A percentile compares a stretch with the other conserved stretches of the same genome.
Evolutionary conservation across 2,797 vertebrate species (phyloP).

Genomic region (Tamandua tetradactyla): DNA sequence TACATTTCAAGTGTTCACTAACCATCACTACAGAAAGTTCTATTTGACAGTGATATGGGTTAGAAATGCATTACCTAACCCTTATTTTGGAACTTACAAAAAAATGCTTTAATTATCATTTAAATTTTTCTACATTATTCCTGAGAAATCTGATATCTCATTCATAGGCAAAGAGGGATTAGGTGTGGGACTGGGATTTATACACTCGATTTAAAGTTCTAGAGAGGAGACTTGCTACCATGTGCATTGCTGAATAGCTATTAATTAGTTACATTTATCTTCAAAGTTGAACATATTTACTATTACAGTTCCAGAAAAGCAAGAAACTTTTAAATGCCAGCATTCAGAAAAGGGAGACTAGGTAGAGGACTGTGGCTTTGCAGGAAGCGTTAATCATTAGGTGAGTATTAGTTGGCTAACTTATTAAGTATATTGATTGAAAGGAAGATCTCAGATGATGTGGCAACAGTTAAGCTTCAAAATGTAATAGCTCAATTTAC

Average conservation of each 20-base stretch:
- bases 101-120: not conserved
- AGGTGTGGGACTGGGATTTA: not conserved
- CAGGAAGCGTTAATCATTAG: not conserved
- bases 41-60: not conserved
- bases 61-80: not conserved
- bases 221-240: not conserved
- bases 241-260: not conserved
- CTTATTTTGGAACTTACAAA: slow-evolving; percentile 36
- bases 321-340: not conserved
- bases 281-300: not conserved
- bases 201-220: not conserved
- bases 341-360: not conserved
- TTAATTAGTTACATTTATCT: slow-evolving; percentile 17
- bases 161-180: not conserved
- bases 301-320: slow-evolving; percentile 27
- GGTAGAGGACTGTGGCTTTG: not conserved
- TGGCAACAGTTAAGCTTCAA: not conserved
- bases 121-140: slow-evolving; percentile 1
- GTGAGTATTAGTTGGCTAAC: not conserved
- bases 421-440: not conserved
- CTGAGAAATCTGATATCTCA: slow-evolving; percentile 1
- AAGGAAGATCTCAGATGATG: not conserved
- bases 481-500: slow-evolving; percentile 10
- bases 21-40: not conserved
- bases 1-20: slow-evolving; percentile 9